phyloP scores from a whole-genome alignment of 2,888 invertebrate species.

The Meloe dianella region DNA sequence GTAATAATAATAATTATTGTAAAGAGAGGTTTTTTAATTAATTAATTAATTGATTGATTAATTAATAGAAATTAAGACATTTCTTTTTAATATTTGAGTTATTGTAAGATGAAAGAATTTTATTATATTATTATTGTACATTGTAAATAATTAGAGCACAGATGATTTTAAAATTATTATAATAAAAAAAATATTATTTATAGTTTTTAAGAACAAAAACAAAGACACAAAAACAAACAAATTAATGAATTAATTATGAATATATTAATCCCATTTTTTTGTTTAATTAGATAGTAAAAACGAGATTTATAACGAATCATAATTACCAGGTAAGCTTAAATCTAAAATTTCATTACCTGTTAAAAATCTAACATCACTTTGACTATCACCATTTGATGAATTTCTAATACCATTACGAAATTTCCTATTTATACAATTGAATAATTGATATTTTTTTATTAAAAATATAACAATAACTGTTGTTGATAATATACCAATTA shows the following conservation, averaged over 20 bases:
- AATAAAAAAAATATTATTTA: conserved; percentile 51
- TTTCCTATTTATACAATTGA: conserved; percentile 20
- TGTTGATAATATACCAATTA: conserved; percentile 31
- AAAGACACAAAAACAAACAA: conserved; percentile 11
- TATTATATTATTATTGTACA: conserved; percentile 58
- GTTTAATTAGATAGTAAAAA: background rate
- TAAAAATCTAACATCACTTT: conserved; percentile 65
- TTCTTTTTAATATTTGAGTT: conserved; percentile 44
- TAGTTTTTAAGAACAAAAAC: conserved; percentile 45
- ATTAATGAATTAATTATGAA: too few species aligned
- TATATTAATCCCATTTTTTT: background rate
- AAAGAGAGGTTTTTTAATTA: too few species aligned
- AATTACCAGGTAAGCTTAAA: conserved; percentile 59
- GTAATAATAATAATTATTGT: too few species aligned
- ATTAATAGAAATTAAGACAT: conserved; percentile 37
- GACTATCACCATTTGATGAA: conserved; percentile 50
- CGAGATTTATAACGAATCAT: conserved; percentile 23
- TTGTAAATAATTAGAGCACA: conserved; percentile 58
- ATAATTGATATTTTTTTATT: conserved; percentile 24
- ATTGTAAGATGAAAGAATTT: conserved; percentile 53
- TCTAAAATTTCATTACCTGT: conserved; percentile 64
- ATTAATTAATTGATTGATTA: too few species aligned
- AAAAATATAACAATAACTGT: conserved; percentile 37
- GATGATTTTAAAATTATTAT: conserved; percentile 52
- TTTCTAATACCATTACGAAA: conserved; percentile 20